A percentile compares a stretch with the other conserved stretches of the same genome.
Conservation (phyloP, 37 sponge, comb jelly and placozoan species). For the Geodia barretti region DNA sequence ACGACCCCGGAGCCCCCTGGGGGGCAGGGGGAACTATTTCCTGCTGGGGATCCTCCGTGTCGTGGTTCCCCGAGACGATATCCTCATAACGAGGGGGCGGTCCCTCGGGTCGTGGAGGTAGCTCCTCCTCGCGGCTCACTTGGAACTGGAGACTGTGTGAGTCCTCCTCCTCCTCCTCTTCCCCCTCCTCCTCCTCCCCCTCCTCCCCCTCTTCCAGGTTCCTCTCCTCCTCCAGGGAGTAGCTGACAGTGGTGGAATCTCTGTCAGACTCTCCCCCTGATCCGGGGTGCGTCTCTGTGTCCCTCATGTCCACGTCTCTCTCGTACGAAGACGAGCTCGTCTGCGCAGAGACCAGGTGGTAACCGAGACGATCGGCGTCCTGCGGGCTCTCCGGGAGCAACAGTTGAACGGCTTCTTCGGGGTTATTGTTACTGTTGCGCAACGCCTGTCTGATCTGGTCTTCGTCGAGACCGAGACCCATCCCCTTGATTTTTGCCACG, state of each 20-base stretch:
- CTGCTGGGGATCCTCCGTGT: background rate
- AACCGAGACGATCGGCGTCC: background rate
- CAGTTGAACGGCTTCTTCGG: conserved; percentile 39
- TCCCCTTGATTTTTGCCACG: conserved; percentile 37
- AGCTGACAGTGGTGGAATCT: conserved; percentile 68
- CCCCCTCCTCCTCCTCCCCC: background rate
- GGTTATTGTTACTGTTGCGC: conserved; percentile 28
- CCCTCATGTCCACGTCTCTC: conserved; percentile 45
- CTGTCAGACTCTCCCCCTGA: conserved; percentile 48
- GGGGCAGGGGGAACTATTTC: background rate
- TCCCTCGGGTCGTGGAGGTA: conserved; percentile 32
- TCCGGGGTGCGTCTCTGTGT: conserved; percentile 44
- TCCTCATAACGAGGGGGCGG: conserved; percentile 67
- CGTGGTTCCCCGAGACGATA: conserved; percentile 40
- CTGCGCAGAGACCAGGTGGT: background rate
- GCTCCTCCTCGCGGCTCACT: conserved; percentile 10
- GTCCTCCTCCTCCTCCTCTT: background rate
- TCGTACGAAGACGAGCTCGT: background rate
- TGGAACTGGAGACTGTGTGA: background rate
- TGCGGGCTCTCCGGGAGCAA: conserved; percentile 46
- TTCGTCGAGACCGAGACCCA: conserved; percentile 47
- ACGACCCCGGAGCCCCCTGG: background rate
- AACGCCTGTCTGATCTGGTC: conserved; percentile 43
- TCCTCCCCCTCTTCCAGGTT: conserved; percentile 40
- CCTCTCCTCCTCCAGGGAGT: conserved; percentile 59